Evolutionary conservation across 2,113 vertebrate genomes (phyloP).

Genomic region (Spilogale gracilis): DNA sequence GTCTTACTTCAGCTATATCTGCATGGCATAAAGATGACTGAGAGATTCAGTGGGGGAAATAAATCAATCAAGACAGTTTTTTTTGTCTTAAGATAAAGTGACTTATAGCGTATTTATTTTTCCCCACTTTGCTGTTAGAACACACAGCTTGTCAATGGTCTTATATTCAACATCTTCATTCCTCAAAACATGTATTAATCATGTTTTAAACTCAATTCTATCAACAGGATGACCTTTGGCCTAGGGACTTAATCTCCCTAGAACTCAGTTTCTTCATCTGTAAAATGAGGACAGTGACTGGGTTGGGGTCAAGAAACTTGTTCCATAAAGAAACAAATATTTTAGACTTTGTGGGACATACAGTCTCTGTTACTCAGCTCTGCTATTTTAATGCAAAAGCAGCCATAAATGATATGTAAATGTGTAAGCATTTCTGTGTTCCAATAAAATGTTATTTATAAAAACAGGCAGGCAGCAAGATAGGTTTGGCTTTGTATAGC

Average conservation of each 20-base stretch:
- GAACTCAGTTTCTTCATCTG: neutral
- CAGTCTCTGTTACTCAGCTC: neutral
- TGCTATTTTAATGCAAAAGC: conserved; percentile 40
- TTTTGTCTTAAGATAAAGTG: neutral
- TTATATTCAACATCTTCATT: neutral
- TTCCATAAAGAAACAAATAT: neutral
- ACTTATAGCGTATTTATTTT: conserved; percentile 22
- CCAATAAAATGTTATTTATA: conserved; percentile 8
- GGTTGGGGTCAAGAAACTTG: neutral
- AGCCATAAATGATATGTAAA: neutral
- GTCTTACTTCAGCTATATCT: conserved; percentile 9
- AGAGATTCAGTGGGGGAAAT: neutral
- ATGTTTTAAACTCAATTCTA: neutral
- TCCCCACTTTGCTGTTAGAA: conserved; percentile 29
- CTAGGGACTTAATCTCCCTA: neutral
- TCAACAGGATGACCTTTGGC: neutral
- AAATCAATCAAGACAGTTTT: conserved; percentile 2
- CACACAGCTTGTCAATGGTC: neutral
- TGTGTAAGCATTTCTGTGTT: conserved; percentile 4
- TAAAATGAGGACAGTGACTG: neutral
- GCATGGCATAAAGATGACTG: neutral
- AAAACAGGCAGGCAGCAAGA: neutral
- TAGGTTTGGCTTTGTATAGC: neutral
- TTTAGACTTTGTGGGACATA: neutral
- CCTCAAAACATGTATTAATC: conserved; percentile 34